Evolutionary conservation across 1,140 invertebrate species (phyloP), one percentile per base, ranked within the genome.

Genomic region (Rhagoletis zephyria): DNA sequence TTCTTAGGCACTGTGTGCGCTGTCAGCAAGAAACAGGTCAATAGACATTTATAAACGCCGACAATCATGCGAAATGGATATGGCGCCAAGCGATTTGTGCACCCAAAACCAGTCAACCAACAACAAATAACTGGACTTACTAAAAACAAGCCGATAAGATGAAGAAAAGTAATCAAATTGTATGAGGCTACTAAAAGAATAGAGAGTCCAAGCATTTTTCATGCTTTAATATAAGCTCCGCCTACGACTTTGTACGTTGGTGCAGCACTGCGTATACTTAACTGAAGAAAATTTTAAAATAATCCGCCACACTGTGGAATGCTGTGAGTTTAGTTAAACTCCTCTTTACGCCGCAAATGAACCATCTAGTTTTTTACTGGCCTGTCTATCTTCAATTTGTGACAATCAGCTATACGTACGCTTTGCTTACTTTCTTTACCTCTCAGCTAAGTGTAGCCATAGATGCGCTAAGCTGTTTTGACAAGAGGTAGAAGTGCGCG

Each of bases 1-100:
- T 70, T 70, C 1, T 42, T 74, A 74, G 14, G 42, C 42, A 12
- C 40, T 12, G 51, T 12, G 12, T 45, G 10, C 16, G 42, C 30
- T 19, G 70, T 77, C 48, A 56, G 45, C 48, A 51, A 81, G 45
- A 81, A 81, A 81, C 74, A 81, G 74, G 74, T 56, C 74, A 56
- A 56, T 81, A 56, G 14, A 81, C 74, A 81, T 30, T 30, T 4
- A 67, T 40, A 14, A 14, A 63, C 10, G 12, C 42, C 42, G 67
- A 45, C 42, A 74, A 48, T 10, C 67, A 45, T 48, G 67, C 67
- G 51, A 56, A 81, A 81, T 30, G 45, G 14, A 10, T 81, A 30
- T 56, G 74, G 74, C 74, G 74, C 74, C 74, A 81, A 10, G 48
- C 45, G 74, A 9, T n/a, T 42, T 19, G n/a, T 74, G 70, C 45